Evolutionary conservation across 2,113 vertebrate species (phyloP).

Genomic region (Amazona guildingii): DNA sequence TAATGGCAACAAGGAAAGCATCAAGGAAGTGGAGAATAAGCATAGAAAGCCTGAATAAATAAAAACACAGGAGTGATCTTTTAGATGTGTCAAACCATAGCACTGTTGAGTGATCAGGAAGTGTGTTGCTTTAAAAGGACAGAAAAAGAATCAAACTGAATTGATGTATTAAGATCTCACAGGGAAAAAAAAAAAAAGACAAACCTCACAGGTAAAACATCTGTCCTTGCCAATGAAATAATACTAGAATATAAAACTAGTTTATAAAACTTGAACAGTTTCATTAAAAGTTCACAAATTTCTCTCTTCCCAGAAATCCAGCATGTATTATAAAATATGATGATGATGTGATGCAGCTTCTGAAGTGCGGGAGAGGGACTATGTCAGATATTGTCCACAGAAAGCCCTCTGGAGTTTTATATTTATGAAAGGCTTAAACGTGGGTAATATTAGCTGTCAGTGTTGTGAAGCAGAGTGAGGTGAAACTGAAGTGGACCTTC

Average conservation of each 20-base stretch:
- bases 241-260: neutral
- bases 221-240: neutral
- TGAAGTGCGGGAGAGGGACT: neutral
- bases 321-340: neutral
- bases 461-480: neutral
- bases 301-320: neutral
- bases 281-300: neutral
- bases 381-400: neutral
- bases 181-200: neutral
- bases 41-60: neutral
- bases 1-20: neutral
- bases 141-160: neutral
- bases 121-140: neutral
- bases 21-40: neutral
- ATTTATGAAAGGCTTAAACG: neutral
- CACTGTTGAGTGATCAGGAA: neutral
- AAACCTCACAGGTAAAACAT: neutral
- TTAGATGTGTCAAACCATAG: neutral
- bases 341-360: neutral
- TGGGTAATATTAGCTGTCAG: neutral
- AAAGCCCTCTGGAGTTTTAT: neutral
- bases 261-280: neutral
- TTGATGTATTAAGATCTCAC: neutral
- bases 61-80: neutral
- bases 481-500: neutral